A percentile compares a stretch with the other conserved stretches of the same genome.
phyloP scores from a whole-genome alignment of 2,113 vertebrate species.

The Oryzias melastigma region DNA sequence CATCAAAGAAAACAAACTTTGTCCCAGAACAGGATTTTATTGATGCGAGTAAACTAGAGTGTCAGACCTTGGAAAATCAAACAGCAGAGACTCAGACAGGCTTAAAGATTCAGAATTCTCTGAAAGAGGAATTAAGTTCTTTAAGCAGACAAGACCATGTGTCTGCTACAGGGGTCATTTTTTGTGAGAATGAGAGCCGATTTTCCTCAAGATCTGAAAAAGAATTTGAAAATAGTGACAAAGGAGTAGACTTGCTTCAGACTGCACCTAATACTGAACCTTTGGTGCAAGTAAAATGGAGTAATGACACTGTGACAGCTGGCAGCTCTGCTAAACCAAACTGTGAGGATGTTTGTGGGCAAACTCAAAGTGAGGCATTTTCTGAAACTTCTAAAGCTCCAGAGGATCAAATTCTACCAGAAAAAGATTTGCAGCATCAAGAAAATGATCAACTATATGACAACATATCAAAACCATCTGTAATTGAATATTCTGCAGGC shows the following conservation, averaged over 20 bases:
- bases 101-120: slow-evolving; percentile 37
- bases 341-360: slow-evolving; percentile 6
- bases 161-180: slow-evolving; percentile 12
- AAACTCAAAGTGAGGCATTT: slow-evolving; percentile 22
- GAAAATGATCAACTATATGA: slow-evolving; percentile 15
- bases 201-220: slow-evolving; percentile 21
- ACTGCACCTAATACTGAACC: not conserved
- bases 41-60: slow-evolving; percentile 10
- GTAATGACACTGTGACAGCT: slow-evolving; percentile 2
- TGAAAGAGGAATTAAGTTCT: slow-evolving; percentile 27
- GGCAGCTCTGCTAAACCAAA: slow-evolving; percentile 11
- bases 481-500: slow-evolving; percentile 15
- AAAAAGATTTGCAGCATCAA: slow-evolving; percentile 13
- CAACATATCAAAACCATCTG: not conserved
- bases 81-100: slow-evolving; percentile 28
- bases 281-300: slow-evolving; percentile 14
- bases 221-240: slow-evolving; percentile 30
- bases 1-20: not conserved
- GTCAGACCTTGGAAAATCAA: slow-evolving; percentile 2
- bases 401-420: slow-evolving; percentile 1
- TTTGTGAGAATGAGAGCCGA: slow-evolving; percentile 25
- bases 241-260: slow-evolving; percentile 10
- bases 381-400: slow-evolving; percentile 16
- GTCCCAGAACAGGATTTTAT: slow-evolving; percentile 10
- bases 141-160: slow-evolving; percentile 12